These are phyloP conservation scores for Amphiduros pacificus DNA, from an alignment of 2,888 invertebrate species.

Conservation along the genomic window DNA sequence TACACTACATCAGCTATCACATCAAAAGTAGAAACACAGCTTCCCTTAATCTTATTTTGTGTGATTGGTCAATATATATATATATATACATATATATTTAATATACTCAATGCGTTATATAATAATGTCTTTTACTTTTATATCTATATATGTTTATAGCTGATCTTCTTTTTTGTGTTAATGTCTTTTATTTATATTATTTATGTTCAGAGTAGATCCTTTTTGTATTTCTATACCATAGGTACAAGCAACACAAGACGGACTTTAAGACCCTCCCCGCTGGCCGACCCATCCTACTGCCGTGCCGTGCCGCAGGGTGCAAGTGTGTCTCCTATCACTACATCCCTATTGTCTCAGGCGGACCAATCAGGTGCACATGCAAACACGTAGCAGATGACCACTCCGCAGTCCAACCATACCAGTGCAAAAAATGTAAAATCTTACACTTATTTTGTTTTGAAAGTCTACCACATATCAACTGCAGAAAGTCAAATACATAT, in stretches of 20 bases:
- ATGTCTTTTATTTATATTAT: too few species aligned
- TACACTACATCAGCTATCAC: too few species aligned
- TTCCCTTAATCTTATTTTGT: too few species aligned
- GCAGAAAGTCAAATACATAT: neutral
- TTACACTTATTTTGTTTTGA: neutral
- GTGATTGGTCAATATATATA: too few species aligned
- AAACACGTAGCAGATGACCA: constrained; percentile 57
- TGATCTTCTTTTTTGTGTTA: too few species aligned
- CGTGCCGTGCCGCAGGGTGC: constrained; percentile 46
- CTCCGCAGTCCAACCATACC: constrained; percentile 43
- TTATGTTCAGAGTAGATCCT: too few species aligned
- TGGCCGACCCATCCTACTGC: constrained; percentile 34
- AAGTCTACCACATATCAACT: neutral
- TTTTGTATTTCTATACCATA: constrained; percentile 19
- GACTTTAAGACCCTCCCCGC: constrained; percentile 39
- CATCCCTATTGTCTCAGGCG: constrained; percentile 54
- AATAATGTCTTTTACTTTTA: too few species aligned
- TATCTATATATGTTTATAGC: too few species aligned
- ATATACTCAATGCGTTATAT: too few species aligned
- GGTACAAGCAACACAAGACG: constrained; percentile 43
- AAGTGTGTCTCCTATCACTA: constrained; percentile 53
- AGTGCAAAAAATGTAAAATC: constrained; percentile 50
- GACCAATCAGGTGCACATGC: constrained; percentile 56
- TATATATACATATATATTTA: too few species aligned
- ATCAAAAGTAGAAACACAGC: too few species aligned